Evolutionary conservation across 2,888 invertebrate species (phyloP).

Genomic region (Lasioglossum leucozonium): DNA sequence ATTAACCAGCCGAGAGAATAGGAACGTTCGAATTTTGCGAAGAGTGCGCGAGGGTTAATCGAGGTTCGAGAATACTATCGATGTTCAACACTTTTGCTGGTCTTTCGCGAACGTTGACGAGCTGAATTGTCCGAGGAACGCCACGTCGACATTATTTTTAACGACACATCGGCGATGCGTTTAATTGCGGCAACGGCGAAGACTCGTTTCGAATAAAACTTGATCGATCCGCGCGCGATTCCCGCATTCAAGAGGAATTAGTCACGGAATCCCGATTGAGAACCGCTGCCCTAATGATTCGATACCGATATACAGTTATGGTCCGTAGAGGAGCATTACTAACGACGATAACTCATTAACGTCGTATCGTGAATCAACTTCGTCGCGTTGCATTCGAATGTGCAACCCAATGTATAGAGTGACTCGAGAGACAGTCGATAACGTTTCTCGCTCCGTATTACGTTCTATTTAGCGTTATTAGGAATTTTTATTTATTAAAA

Average conservation of each 20-base stretch:
- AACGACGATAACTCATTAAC: constrained; percentile 27
- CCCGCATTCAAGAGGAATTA: background rate
- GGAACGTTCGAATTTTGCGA: background rate
- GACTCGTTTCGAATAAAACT: background rate
- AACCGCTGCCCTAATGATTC: constrained; percentile 7
- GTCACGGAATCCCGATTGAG: background rate
- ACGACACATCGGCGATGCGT: background rate
- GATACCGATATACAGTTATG: background rate
- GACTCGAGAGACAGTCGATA: background rate
- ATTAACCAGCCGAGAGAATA: background rate
- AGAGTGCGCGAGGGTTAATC: background rate
- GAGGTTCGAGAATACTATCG: background rate
- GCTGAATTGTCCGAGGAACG: background rate
- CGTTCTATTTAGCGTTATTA: background rate
- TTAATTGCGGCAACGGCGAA: background rate
- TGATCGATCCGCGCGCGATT: background rate
- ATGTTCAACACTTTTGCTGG: background rate
- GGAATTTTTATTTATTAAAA: background rate
- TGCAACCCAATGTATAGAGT: background rate
- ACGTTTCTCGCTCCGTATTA: background rate
- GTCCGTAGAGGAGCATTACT: background rate
- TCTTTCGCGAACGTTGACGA: background rate
- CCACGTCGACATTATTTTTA: background rate
- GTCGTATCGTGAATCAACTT: constrained; percentile 3
- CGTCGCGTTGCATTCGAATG: background rate